These are phyloP conservation scores for Chrysotoxum bicinctum DNA, from an alignment of 2,888 invertebrate genomes.

Conservation along the genomic window DNA sequence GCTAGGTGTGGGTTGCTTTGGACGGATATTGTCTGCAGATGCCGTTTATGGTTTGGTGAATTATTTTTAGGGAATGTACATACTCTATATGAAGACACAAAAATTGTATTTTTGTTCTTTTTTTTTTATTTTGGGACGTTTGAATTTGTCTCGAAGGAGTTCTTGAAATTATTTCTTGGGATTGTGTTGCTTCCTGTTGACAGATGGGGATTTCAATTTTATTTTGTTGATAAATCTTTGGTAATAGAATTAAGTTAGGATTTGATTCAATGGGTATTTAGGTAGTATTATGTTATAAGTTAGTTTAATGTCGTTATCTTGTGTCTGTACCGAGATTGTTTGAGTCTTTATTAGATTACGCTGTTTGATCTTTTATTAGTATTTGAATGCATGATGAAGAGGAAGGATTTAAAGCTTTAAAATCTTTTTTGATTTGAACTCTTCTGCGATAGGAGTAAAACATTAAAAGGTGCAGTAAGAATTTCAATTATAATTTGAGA, in stretches of 20 bases:
- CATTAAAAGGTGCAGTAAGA: no score
- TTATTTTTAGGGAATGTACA: background rate
- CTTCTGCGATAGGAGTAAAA: no score
- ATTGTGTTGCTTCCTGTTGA: conserved; percentile 9
- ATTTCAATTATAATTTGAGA: background rate
- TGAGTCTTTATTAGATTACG: background rate
- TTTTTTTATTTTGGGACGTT: background rate
- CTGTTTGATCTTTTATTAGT: background rate
- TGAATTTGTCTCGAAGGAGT: conserved; percentile 23
- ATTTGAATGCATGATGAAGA: background rate
- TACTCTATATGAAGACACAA: background rate
- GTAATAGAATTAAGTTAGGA: conserved; percentile 32
- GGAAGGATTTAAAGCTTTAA: background rate
- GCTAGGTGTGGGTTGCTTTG: background rate
- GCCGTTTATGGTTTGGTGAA: conserved; percentile 47
- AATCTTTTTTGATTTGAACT: no score
- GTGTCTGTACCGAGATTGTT: background rate
- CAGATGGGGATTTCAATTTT: conserved; percentile 23
- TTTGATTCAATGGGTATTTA: conserved; percentile 27
- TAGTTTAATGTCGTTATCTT: background rate
- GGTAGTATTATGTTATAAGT: conserved; percentile 3
- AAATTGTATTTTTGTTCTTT: conserved; percentile 8
- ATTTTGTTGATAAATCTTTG: conserved; percentile 35
- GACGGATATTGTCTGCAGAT: conserved; percentile 38
- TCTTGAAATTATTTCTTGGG: conserved; percentile 18